phyloP scores from a whole-genome alignment of 2,888 invertebrate genomes.

The Proisotoma minuta region DNA sequence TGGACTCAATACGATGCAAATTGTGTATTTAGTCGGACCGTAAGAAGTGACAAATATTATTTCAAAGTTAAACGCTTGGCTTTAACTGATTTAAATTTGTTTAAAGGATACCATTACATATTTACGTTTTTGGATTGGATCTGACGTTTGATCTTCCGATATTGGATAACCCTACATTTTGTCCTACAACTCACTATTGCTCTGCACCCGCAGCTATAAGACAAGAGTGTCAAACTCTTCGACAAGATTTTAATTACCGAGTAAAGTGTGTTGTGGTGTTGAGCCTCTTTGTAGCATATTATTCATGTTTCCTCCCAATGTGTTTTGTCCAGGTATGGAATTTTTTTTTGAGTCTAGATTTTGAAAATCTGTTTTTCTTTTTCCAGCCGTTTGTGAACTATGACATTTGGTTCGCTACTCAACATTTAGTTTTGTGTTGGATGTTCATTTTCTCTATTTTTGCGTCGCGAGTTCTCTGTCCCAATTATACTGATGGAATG shows the following conservation, averaged over 20 bases:
- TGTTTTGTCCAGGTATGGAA: conserved; percentile 74
- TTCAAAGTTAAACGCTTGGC: not conserved
- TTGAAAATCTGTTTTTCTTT: conserved; percentile 3
- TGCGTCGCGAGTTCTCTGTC: conserved; percentile 55
- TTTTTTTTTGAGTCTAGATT: not conserved
- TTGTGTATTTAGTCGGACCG: conserved; percentile 43
- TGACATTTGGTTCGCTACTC: conserved; percentile 75
- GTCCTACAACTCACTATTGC: conserved; percentile 34
- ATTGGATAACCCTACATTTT: conserved; percentile 17
- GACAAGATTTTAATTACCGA: conserved; percentile 81
- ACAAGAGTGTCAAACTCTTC: conserved; percentile 78
- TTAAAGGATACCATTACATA: conserved; percentile 30
- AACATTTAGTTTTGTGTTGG: conserved; percentile 79
- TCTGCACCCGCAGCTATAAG: conserved; percentile 36
- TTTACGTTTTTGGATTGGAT: conserved; percentile 39
- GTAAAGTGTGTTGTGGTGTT: conserved; percentile 83
- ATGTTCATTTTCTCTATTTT: conserved; percentile 76
- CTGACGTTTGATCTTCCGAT: conserved; percentile 30
- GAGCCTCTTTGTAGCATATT: conserved; percentile 79
- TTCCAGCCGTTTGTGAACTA: conserved; percentile 61
- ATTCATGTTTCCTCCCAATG: conserved; percentile 81
- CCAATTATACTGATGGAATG: conserved; percentile 65
- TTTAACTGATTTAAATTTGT: not conserved
- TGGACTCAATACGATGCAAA: too few species aligned
- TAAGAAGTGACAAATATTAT: conserved; percentile 23